Percentiles rank a stretch among this genome's conserved stretches.
phyloP scores from a whole-genome alignment of 2,113 vertebrate species.

The Pseudopipra pipra region DNA sequence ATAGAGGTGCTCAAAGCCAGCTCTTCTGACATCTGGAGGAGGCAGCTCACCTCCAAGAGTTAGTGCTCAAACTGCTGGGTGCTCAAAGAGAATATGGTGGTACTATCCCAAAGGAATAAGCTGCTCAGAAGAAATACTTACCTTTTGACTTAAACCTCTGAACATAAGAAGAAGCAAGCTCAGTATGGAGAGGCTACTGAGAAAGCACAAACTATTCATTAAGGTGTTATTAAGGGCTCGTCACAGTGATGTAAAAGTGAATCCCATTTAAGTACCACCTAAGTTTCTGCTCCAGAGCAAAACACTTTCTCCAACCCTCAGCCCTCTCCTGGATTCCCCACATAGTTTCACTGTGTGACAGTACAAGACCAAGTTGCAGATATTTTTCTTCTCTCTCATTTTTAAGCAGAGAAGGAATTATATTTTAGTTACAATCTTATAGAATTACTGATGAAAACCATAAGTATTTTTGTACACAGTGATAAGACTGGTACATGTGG shows the following conservation, averaged over 20 bases:
- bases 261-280: not conserved
- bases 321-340: not conserved
- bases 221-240: not conserved
- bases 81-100: not conserved
- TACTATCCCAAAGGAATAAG: not conserved
- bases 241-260: not conserved
- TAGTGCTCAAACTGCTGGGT: not conserved
- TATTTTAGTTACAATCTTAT: not conserved
- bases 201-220: not conserved
- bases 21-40: not conserved
- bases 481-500: not conserved
- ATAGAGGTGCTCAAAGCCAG: slow-evolving; percentile 10
- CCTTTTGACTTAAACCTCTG: not conserved
- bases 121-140: not conserved
- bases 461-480: not conserved
- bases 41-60: not conserved
- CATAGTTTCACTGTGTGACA: not conserved
- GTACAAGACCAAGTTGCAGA: not conserved
- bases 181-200: not conserved
- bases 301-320: not conserved
- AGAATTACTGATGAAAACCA: not conserved
- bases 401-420: not conserved
- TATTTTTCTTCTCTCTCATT: not conserved
- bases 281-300: not conserved
- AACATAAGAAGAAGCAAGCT: not conserved